Evolutionary conservation across 2,888 invertebrate species (phyloP), one percentile per base, ranked within the genome.

Genomic region (Tillus elongatus): DNA sequence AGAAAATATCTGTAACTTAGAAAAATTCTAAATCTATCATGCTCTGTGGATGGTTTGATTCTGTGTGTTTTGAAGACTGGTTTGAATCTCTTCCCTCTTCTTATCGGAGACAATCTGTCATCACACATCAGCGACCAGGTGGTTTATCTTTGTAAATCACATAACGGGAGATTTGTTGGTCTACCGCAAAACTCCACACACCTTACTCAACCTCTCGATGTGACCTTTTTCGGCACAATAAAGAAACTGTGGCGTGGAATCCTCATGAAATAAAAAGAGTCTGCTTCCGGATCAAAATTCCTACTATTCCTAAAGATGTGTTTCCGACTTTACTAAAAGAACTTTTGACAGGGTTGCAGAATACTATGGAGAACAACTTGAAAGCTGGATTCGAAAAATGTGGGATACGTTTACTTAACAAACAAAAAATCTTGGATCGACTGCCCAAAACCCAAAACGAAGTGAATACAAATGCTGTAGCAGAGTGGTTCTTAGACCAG

Each of bases 81-180:
- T 51, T 52, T 24, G 12, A 35, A 26, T 35, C 43, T 13, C 32
- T n/a, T n/a, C n/a, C n/a, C n/a, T n/a, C n/a, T n/a, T n/a, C n/a
- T n/a, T n/a, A n/a, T n/a, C n/a, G n/a, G n/a, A n/a, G n/a, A n/a
- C n/a, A n/a, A n/a, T n/a, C n/a, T n/a, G 15, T 33, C 47, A 10
- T 41, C 42, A 30, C 56, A 48, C 51, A 47, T 46, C 34, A 50
- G 42, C 39, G 33, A 35, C 13, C 41, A 42, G 24, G 52, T 59
- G 31, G 30, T 60, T 11, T 11, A 45, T 16, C 16, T 39, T n/a
- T 60, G 62, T 45, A 42, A 52, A 28, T 43, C 52, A 32, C 49
- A 58, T 41, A 49, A 58, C 43, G 59, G 63, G 35, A 41, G 36
- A 13, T 63, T 61, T 44, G 45, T 61, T n/a, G 44, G 33, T 26